Base-by-base conservation (phyloP, 2,113 vertebrate genomes). In the Bungarus multicinctus region DNA sequence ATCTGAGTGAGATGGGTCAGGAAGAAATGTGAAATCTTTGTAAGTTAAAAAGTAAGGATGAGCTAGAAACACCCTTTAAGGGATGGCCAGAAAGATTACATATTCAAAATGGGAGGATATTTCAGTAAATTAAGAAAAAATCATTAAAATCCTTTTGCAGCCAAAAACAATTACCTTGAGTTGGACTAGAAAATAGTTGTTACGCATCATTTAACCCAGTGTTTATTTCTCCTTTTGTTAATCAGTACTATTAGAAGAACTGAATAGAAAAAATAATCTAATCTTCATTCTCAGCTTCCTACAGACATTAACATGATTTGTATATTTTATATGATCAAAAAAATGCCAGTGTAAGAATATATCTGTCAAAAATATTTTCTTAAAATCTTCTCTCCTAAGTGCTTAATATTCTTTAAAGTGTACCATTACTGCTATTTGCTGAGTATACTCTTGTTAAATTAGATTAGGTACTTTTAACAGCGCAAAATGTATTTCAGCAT, bases 401-500 rank as follows among this genome's bases (percentile, higher is more conserved):
- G 14, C 52, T 95, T 47, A 85, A 0, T 23, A 16, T 90, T 93
- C 60, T 91, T 8, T 11, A 89, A 34, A 3, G 22, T 64, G 23
- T 0, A 0, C 89, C 20, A 90, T 87, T 85, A 64, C 11, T 92
- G 22, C 2, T 89, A 27, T 94, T 94, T 94, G 47, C 91, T 93
- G 94, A 96, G 54, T 23, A 93, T 22, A 25, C 91, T 7, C 5
- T 95, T 88, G 20, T 90, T 34, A 94, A 93, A 95, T 94, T 16
- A 91, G 34, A 91, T 92, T 81, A 96, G 34, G 47, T 20, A 88
- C 6, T 90, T 95, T 92, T 93, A 95, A 93, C 22, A 94, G 58
- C 2, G 89, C 0, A 90, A 89, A 95, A 22, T 57, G 94, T 58
- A 95, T 95, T 94, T 96, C 87, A 90, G 90, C 20, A 90, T 81